phyloP scores from a whole-genome alignment of 2,113 vertebrate species.

The Antigone vipio region DNA sequence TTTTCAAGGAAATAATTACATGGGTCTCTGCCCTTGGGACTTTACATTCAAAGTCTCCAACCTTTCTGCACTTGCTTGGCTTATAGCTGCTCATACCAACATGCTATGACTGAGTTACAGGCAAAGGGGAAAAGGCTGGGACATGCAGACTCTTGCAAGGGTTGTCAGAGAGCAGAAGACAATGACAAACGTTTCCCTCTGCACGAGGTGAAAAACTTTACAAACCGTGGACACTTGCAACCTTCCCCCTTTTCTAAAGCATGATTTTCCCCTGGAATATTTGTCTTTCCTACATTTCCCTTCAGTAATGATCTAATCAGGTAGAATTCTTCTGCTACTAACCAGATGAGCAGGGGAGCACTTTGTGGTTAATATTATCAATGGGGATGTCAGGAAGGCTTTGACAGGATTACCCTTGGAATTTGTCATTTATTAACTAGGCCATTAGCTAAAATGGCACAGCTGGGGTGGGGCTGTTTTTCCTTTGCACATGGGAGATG shows the following conservation, averaged over 20 bases:
- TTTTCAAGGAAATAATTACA: background rate
- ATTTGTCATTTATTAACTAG: conserved; percentile 55
- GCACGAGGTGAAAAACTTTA: background rate
- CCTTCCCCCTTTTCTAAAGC: background rate
- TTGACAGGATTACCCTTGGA: conserved; percentile 54
- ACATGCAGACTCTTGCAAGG: background rate
- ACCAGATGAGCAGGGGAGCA: conserved; percentile 23
- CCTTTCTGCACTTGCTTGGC: background rate
- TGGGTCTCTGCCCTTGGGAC: background rate
- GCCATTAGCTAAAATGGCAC: conserved; percentile 31
- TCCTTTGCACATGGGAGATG: conserved; percentile 24
- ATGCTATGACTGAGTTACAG: background rate
- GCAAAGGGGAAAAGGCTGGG: background rate
- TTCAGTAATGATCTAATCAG: conserved; percentile 24
- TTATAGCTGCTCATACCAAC: background rate
- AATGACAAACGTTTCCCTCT: background rate
- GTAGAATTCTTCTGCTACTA: conserved; percentile 43
- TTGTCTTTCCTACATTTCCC: conserved; percentile 1
- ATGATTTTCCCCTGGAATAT: background rate
- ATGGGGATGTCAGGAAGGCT: conserved; percentile 8
- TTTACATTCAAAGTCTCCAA: background rate
- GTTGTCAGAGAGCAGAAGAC: background rate
- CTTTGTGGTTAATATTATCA: conserved; percentile 45
- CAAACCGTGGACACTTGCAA: background rate
- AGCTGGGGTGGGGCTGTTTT: conserved; percentile 17